Evolutionary conservation across 2,113 vertebrate species (phyloP), one percentile per base, ranked within the genome.

Genomic region (Neoarius graeffei): DNA sequence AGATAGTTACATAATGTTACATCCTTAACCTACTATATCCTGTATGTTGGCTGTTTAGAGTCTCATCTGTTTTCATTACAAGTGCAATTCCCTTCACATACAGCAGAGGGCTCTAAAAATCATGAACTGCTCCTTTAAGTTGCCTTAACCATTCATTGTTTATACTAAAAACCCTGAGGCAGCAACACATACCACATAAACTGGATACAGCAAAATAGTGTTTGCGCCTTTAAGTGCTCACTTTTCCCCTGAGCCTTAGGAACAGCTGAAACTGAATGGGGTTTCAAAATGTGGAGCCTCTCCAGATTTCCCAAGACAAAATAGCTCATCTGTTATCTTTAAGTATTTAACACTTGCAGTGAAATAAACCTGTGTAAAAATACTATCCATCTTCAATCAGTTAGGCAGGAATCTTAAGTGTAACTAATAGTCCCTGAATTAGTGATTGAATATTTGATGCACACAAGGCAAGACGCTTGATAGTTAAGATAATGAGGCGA

Each of bases 371-470:
- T 11, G 80, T 90, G 91, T 62, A 82, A 42, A 87, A 87, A 79
- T 88, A 76, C 91, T 88, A 86, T 91, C 91, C 90, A 92, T 91
- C 89, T 94, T 93, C 87, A 93, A 93, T 95, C 93, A 93, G 93
- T 95, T 94, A 92, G 90, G 85, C 86, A 76, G 88, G 81, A 91
- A 92, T 91, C 92, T 94, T 92, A 83, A 93, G 93, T 94, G 92
- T 92, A 93, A 94, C 92, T 93, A 94, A 95, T 93, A 94, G 89
- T 90, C 92, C 91, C 91, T 92, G 92, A 92, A 93, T 93, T 90
- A 92, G 35, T 92, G 93, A 94, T 93, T 94, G 93, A 94, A 95
- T 93, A 91, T 85, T 91, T 91, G 93, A 94, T 94, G 92, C 93
- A 92, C 91, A 90, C 42, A n/a, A 88, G 86, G 92, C 92, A 93